Evolutionary conservation across 2,888 invertebrate genomes (phyloP), one percentile per base, ranked within the genome.

Genomic region (Ophioninae sp.): DNA sequence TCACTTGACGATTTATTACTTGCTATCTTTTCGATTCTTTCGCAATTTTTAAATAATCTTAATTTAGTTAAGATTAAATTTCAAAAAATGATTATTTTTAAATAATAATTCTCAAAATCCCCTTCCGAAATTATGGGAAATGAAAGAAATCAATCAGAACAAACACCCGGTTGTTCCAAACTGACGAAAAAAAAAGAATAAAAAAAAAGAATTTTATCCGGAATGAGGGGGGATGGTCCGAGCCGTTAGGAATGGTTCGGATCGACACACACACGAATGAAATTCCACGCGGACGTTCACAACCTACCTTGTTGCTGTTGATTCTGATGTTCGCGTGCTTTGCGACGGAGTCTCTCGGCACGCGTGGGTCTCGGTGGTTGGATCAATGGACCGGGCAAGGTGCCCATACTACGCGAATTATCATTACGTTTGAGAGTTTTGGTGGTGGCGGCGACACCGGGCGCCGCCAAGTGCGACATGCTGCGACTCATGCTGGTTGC

Each of bases 381-480:
- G 23, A 89, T 89, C 76, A 89, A 89, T 73, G 89, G 87, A 86
- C 92, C 92, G 85, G 91, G 92, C 85, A 92, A 89, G 79, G 92
- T 92, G 86, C 92, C 91, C 93, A 93, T 93, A 89, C 93, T 93
- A 90, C 93, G 93, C 86, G 92, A 93, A 87, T 92, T 93, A 89
- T 93, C 92, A 86, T 91, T 90, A 85, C 92, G 92, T 86, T 92
- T 92, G 86, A 93, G 91, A 86, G 87, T 88, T 87, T 91, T 92
- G 82, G 87, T 51, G 82, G 87, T 51, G 51, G 51, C 51, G 51
- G 51, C 51, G 0, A 0, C 88, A 81, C 89, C 90, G 86, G 90
- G 93, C 93, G 93, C 93, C 89, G 94, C 94, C 92, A 96, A 94
- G 93, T 96, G 96, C 93, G 95, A 95, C 96, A 96, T 96, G 94